Evolutionary conservation across 2,113 vertebrate genomes (phyloP).

Genomic region (Ardeotis arabs): DNA sequence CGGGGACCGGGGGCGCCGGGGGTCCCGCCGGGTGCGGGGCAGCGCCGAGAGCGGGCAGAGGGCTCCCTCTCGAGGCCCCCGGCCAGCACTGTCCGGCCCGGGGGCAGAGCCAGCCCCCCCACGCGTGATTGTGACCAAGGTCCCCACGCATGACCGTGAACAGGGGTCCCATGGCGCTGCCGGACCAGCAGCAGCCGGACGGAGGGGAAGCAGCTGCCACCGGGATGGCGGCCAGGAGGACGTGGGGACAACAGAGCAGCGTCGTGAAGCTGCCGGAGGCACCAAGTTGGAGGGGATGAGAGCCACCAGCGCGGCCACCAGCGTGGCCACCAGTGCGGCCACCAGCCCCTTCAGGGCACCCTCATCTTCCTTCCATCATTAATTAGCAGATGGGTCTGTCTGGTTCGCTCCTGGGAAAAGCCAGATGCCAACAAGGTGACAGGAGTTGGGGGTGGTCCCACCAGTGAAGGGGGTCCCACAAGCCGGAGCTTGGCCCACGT

Average conservation of each 20-base stretch:
- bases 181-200: too few species aligned
- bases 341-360: neutral
- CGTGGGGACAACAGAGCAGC: neutral
- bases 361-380: neutral
- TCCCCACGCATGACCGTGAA: too few species aligned
- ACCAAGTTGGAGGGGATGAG: neutral
- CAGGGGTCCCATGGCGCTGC: neutral
- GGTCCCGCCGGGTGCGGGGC: neutral
- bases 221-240: neutral
- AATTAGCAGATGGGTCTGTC: neutral
- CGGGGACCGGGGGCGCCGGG: neutral
- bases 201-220: accelerated
- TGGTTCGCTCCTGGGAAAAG: neutral
- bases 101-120: neutral
- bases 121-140: too few species aligned
- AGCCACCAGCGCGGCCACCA: neutral
- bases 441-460: too few species aligned
- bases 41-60: neutral
- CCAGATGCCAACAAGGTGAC: neutral
- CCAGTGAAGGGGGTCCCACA: neutral
- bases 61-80: slow-evolving; percentile 43
- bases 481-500: neutral
- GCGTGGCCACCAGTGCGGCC: neutral
- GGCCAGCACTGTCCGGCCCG: neutral
- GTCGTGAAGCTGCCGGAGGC: too few species aligned